A percentile compares a stretch with the other conserved stretches of the same genome.
Conservation (phyloP, 2,888 invertebrate species). For the Tricholauxania praeusta region DNA sequence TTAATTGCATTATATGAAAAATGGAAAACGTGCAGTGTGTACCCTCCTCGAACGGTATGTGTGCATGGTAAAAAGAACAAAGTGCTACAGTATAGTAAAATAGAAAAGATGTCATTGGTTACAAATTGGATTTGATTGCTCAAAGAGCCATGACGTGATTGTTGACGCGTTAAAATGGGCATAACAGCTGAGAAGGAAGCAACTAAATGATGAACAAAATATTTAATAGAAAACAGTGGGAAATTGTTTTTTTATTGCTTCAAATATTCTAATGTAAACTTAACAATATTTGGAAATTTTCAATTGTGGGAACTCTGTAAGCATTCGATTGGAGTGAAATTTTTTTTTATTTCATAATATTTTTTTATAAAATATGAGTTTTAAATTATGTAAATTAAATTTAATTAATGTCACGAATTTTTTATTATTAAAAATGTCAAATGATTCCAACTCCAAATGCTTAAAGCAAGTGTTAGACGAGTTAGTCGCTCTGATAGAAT, state of each 20-base stretch:
- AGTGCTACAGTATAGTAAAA: not conserved
- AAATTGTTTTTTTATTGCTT: too few species aligned
- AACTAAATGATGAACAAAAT: too few species aligned
- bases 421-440: not conserved
- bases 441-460: too few species aligned
- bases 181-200: too few species aligned
- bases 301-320: not conserved
- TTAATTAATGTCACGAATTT: constrained; percentile 21
- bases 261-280: too few species aligned
- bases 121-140: constrained; percentile 39
- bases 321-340: not conserved
- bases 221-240: too few species aligned
- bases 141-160: constrained; percentile 15
- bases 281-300: not conserved
- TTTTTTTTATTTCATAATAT: not conserved
- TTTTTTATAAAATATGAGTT: constrained; percentile 7
- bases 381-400: constrained; percentile 14
- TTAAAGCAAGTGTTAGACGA: too few species aligned
- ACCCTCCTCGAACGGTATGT: not conserved
- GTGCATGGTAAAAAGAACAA: not conserved
- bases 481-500: too few species aligned
- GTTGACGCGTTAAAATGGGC: not conserved
- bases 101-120: constrained; percentile 29
- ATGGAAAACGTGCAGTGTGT: not conserved
- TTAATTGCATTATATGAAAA: too few species aligned